Evolutionary conservation across 2,888 invertebrate species (phyloP), one percentile per base, ranked within the genome.

Genomic region (Anoplius nigerrimus): DNA sequence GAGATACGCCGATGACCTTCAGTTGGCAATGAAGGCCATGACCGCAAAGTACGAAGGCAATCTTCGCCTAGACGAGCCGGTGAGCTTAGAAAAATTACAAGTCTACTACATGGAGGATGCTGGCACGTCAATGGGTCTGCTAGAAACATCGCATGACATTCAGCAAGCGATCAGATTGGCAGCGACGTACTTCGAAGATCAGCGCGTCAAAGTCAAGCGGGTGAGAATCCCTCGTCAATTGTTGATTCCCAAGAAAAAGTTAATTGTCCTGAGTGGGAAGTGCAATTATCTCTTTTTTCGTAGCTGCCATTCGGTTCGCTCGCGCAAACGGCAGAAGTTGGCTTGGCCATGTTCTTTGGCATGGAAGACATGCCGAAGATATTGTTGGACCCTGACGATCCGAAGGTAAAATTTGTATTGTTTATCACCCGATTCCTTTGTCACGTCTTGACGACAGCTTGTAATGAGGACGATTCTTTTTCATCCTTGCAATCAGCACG

Each of bases 1-100:
- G 24, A 91, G 97, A n/a, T 93, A 92, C 82, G 94, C 94, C 0
- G 92, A 91, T 22, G 98, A 98, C 89, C 89, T 98, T 21, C 87
- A 90, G 0, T 90, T 94, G 0, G 89, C 95, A 69, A 86, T 95
- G 78, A 90, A 91, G 79, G 88, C 94, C 2, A 90, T 95, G 90
- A 91, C 92, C 0, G 92, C 91, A 89, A 4, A 89, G 89, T 56
- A 85, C 84, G 2, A 63, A 69, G 0, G 18, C 15, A 80, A 87
- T 43, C 83, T 94, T 54, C 85, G 89, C 2, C 85, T 94, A 0
- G 87, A 91, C 22, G 88, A 90, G 21, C 90, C 91, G 0, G 91
- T 94, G 0, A 89, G 90, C 68, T 43, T 91, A 5, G 84, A 82
- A 2, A 87, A 87, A 54, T 68, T 92, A 53, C 89, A 91, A 86